Percentiles rank a stretch among this genome's conserved stretches.
Conservation (phyloP, 2,797 vertebrate species). For the Micrastur ruficollis region DNA sequence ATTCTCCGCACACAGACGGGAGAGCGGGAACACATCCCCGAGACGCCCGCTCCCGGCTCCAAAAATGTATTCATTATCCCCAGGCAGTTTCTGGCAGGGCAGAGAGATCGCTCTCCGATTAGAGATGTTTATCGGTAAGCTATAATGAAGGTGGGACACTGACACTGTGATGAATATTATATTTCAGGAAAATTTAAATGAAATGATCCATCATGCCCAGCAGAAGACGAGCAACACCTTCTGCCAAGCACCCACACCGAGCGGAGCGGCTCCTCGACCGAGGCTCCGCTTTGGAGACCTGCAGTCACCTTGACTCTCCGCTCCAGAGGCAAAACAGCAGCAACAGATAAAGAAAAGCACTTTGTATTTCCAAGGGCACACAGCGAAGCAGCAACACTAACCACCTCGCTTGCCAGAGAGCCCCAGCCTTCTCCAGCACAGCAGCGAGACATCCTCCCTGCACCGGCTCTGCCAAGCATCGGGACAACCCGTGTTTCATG, state of each 20-base stretch:
- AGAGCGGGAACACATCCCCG: neutral
- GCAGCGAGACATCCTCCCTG: neutral
- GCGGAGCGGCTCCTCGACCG: rapidly evolving
- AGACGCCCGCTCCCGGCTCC: neutral
- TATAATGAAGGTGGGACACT: constrained; percentile 61
- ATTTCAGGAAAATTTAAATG: constrained; percentile 56
- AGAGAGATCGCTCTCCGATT: constrained; percentile 4
- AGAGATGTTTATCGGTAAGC: constrained; percentile 54
- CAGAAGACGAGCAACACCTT: neutral
- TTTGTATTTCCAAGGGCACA: neutral
- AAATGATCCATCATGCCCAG: constrained; percentile 62
- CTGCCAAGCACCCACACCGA: neutral
- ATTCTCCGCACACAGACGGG: neutral
- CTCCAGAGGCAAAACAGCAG: neutral
- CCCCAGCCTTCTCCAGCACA: rapidly evolving
- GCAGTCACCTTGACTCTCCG: neutral
- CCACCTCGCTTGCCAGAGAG: rapidly evolving
- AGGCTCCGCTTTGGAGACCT: neutral
- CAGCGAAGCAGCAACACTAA: neutral
- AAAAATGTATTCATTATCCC: constrained; percentile 14
- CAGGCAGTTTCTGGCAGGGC: neutral
- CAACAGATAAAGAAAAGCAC: neutral
- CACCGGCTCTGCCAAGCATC: rapidly evolving
- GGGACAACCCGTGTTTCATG: rapidly evolving
- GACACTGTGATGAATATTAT: constrained; percentile 54